A percentile compares a stretch with the other conserved stretches of the same genome.
phyloP scores from a whole-genome alignment of 2,888 invertebrate genomes.

The Enoplolaimus lenunculus region DNA sequence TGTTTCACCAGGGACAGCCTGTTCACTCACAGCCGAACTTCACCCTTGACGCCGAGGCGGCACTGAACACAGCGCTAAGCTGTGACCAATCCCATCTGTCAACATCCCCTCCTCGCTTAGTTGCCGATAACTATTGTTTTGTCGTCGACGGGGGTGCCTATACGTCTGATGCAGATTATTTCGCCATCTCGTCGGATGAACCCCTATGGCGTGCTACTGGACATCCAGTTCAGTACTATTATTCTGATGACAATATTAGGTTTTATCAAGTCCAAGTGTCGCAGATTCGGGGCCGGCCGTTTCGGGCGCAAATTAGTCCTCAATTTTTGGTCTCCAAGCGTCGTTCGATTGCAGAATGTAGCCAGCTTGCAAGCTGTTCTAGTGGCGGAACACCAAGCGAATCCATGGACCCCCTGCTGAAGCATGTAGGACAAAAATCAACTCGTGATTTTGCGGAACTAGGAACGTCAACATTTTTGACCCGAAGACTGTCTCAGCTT shows the following conservation, averaged over 20 bases:
- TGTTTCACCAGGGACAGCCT: too few species aligned
- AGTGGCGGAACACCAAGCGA: too few species aligned
- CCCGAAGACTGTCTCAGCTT: too few species aligned
- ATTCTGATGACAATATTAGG: constrained; percentile 30
- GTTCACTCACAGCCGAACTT: background rate
- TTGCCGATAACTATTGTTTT: constrained; percentile 33
- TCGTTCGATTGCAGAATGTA: too few species aligned
- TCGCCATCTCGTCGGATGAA: background rate
- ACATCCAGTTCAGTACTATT: constrained; percentile 32
- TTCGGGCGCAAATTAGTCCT: constrained; percentile 11
- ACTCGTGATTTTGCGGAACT: too few species aligned
- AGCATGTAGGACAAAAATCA: too few species aligned
- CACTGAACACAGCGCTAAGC: background rate
- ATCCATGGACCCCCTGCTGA: too few species aligned
- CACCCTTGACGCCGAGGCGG: constrained; percentile 19
- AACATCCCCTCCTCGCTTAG: constrained; percentile 29
- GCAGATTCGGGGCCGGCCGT: background rate
- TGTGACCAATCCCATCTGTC: constrained; percentile 17
- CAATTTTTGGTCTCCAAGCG: too few species aligned
- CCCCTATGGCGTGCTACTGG: constrained; percentile 33
- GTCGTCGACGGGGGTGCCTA: constrained; percentile 30
- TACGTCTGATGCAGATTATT: background rate
- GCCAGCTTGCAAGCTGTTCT: too few species aligned
- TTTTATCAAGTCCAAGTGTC: constrained; percentile 27
- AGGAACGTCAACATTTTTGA: too few species aligned